Conservation (phyloP, 2,797 vertebrate genomes). For the Serranus cabrilla region DNA sequence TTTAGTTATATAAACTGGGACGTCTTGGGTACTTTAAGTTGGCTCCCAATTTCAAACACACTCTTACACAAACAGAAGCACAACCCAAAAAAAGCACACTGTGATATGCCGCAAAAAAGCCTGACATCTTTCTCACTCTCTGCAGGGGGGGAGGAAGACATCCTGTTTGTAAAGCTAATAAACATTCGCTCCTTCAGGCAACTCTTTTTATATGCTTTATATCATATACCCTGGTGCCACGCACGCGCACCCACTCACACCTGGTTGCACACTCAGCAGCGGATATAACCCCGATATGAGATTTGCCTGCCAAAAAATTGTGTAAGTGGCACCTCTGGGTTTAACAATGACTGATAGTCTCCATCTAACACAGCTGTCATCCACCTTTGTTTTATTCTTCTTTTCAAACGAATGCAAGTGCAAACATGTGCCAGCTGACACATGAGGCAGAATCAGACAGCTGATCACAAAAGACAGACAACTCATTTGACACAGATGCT, state of each 20-base stretch:
- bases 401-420: slow-evolving; percentile 26
- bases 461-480: slow-evolving; percentile 37
- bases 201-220: slow-evolving; percentile 67
- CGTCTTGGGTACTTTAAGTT: slow-evolving; percentile 48
- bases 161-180: slow-evolving; percentile 75
- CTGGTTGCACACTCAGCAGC: slow-evolving; percentile 69
- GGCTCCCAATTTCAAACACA: slow-evolving; percentile 31
- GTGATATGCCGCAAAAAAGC: slow-evolving; percentile 31
- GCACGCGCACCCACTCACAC: slow-evolving; percentile 22
- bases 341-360: slow-evolving; percentile 60
- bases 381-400: slow-evolving; percentile 45
- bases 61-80: slow-evolving; percentile 31
- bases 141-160: slow-evolving; percentile 43
- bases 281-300: slow-evolving; percentile 65
- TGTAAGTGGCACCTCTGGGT: slow-evolving; percentile 53
- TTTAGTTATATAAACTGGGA: slow-evolving; percentile 71
- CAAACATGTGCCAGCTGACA: slow-evolving; percentile 35
- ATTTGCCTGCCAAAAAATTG: slow-evolving; percentile 53
- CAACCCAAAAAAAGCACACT: slow-evolving; percentile 15
- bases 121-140: slow-evolving; percentile 53
- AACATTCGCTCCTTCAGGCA: slow-evolving; percentile 66
- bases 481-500: slow-evolving; percentile 28
- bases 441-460: slow-evolving; percentile 39
- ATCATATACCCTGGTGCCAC: slow-evolving; percentile 52
- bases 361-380: slow-evolving; percentile 56